Evolutionary conservation across 2,113 vertebrate species (phyloP), one percentile per base, ranked within the genome.

Genomic region (Odontesthes bonariensis): DNA sequence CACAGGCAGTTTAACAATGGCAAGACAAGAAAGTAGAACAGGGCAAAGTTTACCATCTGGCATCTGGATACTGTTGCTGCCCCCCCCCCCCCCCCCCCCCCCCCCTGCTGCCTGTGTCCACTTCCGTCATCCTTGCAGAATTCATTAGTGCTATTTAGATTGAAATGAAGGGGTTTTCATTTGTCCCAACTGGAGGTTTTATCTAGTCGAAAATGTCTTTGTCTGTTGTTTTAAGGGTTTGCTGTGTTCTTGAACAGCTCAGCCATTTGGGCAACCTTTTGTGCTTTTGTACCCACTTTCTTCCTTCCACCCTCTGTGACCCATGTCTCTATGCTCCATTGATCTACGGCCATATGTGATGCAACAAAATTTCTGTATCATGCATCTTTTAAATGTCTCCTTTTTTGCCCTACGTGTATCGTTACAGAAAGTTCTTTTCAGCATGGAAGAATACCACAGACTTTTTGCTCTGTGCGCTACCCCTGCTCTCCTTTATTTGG

Each of bases 1-100:
- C 67, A 53, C 73, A 22, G 66, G 33, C 38, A 9, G 44, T 27
- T 49, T 32, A 56, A 86, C 87, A 86, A 84, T 59, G 77, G 60
- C 47, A 63, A 8, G 22, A 47, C 59, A 49, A 32, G 46, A 60
- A 60, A 53, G 78, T 55, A 57, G 64, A 55, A 33, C 22, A 22
- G 74, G 54, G 44, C 57, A 68, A 40, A 22, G 60, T 31, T 70
- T 55, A 46, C 82, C 82, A 86, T 88, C 82, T 86, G 81, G 58
- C 84, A 75, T 76, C 71, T 85, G 66, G 69, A 78, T 80, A 78
- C 54, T 70, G 61, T 87, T 79, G 23, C 70, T 81, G 60, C 55
- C 80, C 74, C 59, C 27, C 27, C 27, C 1, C 27, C 27, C 82
- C 62, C n/a, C n/a, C 55, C 80, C 74, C 59, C 27, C 27, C 27